Evolutionary conservation across 92 coral and sea anemone species (phyloP).

Genomic region (Phenganax subtilis): DNA sequence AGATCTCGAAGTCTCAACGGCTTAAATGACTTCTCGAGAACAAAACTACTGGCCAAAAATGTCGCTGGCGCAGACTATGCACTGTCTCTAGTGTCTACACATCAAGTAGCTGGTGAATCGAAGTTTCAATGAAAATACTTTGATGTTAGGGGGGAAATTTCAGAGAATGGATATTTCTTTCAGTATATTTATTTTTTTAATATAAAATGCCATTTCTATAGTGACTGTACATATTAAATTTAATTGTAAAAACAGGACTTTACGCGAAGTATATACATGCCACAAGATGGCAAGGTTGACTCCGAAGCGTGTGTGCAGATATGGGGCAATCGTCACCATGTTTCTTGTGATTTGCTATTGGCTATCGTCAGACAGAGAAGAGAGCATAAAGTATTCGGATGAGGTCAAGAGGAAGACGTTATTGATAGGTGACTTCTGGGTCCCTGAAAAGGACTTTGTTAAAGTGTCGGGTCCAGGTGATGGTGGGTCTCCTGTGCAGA

Average conservation of each 20-base stretch:
- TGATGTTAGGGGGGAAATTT: background rate
- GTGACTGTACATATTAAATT: background rate
- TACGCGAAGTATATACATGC: background rate
- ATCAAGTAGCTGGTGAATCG: no score
- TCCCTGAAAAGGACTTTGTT: constrained; percentile 62
- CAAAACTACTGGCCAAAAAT: no score
- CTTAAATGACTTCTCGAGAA: no score
- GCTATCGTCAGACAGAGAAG: background rate
- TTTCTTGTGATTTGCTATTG: constrained; percentile 14
- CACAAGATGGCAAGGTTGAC: constrained; percentile 16
- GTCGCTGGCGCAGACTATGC: no score
- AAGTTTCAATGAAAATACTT: no score
- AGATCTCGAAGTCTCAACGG: no score
- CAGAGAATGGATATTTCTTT: background rate
- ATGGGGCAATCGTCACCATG: background rate
- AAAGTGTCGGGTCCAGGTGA: constrained; percentile 67
- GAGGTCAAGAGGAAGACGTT: background rate
- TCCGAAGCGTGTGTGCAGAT: constrained; percentile 4
- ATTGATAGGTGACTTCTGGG: constrained; percentile 78
- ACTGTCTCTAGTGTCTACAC: no score
- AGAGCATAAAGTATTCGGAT: constrained; percentile 7
- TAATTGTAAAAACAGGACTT: background rate
- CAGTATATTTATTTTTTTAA: background rate
- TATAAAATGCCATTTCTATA: background rate
- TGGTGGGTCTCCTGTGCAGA: constrained; percentile 72